These are phyloP conservation scores for Silurus glanis DNA, from an alignment of 2,113 vertebrate species.

Conservation along the genomic window DNA sequence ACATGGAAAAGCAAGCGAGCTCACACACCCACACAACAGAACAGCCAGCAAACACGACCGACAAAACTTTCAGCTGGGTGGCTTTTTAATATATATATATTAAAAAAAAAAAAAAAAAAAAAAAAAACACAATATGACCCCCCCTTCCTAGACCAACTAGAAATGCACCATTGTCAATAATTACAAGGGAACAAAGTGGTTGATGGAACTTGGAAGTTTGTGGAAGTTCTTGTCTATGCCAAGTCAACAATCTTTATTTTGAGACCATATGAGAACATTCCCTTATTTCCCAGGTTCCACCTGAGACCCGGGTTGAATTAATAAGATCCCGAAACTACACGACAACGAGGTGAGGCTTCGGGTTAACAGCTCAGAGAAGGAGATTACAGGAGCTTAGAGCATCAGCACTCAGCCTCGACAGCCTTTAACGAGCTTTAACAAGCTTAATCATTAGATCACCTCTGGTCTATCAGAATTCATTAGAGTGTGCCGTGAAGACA, in stretches of 20 bases:
- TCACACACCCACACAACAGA: not conserved
- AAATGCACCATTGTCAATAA: not conserved
- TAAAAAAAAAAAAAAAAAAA: too few species aligned
- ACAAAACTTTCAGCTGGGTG: not conserved
- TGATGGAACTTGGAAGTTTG: too few species aligned
- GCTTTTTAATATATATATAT: not conserved
- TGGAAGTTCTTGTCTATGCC: not conserved
- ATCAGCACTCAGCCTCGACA: constrained; percentile 4
- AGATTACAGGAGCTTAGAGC: constrained; percentile 33
- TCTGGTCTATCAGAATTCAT: constrained; percentile 30
- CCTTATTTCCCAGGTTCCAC: not conserved
- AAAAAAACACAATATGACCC: not conserved
- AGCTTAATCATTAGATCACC: constrained; percentile 45
- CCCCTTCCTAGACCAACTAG: not conserved
- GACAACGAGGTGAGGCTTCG: not conserved
- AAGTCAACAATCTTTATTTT: not conserved
- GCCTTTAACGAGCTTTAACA: constrained; percentile 35
- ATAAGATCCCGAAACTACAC: not conserved
- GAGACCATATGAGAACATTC: not conserved
- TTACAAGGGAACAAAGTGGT: not conserved
- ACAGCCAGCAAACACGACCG: not conserved
- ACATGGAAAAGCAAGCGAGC: constrained; percentile 6
- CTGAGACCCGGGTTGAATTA: not conserved
- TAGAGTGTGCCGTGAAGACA: not conserved
- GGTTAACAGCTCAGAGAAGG: constrained; percentile 24